These are phyloP conservation scores for Ciconia nigra DNA, from an alignment of 2,797 vertebrate genomes.

Conservation along the genomic window DNA sequence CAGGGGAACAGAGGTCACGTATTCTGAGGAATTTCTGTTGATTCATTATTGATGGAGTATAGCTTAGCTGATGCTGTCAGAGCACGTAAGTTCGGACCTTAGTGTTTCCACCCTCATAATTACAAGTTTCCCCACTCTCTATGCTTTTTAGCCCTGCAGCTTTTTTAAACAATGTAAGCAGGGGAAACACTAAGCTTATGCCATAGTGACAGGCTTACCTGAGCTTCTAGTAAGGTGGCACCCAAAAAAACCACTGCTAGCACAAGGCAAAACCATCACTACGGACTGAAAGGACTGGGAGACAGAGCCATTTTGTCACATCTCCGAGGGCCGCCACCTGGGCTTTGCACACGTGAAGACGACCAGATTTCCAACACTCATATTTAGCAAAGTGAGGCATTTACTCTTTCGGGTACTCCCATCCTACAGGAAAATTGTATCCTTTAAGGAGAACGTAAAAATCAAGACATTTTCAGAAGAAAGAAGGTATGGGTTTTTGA, in stretches of 20 bases:
- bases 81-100: neutral
- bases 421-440: neutral
- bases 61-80: neutral
- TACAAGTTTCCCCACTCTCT: neutral
- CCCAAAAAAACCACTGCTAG: neutral
- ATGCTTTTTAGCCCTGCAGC: neutral
- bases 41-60: neutral
- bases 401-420: neutral
- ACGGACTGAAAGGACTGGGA: neutral
- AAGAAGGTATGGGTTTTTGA: neutral
- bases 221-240: neutral
- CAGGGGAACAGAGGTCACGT: neutral
- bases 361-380: neutral
- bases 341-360: neutral
- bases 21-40: neutral
- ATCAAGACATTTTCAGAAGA: neutral
- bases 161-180: neutral
- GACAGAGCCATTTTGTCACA: too few species aligned
- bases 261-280: neutral
- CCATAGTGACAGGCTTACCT: neutral
- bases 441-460: neutral
- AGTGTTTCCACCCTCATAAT: neutral
- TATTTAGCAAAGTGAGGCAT: neutral
- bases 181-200: neutral
- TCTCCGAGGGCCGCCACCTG: rapidly evolving